A percentile compares a stretch with the other conserved stretches of the same genome.
Conservation (phyloP, 2,113 vertebrate species). For the Mesembrinibis cayennensis region DNA sequence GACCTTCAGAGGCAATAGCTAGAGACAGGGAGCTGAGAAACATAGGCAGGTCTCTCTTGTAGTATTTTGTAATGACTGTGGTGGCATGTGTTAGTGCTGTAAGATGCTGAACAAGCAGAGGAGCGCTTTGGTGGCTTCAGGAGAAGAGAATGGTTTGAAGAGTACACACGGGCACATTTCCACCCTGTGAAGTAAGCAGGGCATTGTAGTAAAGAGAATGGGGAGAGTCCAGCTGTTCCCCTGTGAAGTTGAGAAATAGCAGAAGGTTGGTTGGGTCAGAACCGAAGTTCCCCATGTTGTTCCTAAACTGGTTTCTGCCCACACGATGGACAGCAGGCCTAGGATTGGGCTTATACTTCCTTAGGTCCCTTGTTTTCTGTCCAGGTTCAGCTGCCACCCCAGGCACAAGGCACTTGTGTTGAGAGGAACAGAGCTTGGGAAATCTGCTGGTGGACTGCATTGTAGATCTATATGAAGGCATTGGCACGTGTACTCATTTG, state of each 20-base stretch:
- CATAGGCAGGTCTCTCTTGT: not conserved
- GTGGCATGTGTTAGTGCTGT: not conserved
- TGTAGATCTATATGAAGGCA: not conserved
- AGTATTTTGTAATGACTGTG: not conserved
- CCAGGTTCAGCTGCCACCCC: not conserved
- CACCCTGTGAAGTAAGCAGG: not conserved
- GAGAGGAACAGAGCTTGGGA: not conserved
- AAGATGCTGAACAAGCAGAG: not conserved
- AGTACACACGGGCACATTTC: not conserved
- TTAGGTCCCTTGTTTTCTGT: not conserved
- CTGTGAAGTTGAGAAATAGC: not conserved
- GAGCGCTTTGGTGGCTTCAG: not conserved
- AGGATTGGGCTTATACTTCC: not conserved
- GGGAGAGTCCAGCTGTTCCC: not conserved
- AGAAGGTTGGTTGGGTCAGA: not conserved
- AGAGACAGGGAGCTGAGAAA: not conserved
- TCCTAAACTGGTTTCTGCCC: not conserved
- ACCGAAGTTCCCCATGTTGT: not conserved
- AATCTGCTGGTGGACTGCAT: not conserved
- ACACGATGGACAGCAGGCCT: not conserved
- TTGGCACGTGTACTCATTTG: fast-evolving
- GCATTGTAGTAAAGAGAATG: not conserved
- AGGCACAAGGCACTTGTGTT: not conserved
- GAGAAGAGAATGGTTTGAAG: not conserved
- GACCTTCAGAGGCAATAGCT: not conserved